Conservation (phyloP, 2,113 vertebrate genomes). For the Callocephalon fimbriatum region DNA sequence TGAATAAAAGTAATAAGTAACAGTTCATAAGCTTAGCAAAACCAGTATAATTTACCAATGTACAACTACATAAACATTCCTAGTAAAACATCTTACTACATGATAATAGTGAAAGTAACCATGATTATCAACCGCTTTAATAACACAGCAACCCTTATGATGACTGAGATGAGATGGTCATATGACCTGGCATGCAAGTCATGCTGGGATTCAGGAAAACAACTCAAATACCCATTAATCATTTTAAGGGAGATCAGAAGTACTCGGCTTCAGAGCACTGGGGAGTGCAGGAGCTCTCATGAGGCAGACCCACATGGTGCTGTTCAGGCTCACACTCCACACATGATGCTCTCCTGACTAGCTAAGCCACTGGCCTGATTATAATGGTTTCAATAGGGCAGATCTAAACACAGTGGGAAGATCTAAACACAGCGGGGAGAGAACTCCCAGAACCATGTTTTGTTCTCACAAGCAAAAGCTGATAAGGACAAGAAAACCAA, state of each 20-base stretch:
- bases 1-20: background rate
- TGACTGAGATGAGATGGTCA: background rate
- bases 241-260: background rate
- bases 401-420: background rate
- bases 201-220: background rate
- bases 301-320: background rate
- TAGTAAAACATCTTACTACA: background rate
- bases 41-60: background rate
- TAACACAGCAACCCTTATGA: background rate
- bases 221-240: background rate
- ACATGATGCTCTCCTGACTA: background rate
- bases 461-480: conserved; percentile 34
- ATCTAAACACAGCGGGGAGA: background rate
- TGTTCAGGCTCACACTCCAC: background rate
- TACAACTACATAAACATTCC: background rate
- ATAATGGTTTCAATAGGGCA: background rate
- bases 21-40: background rate
- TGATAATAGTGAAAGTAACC: background rate
- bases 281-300: background rate
- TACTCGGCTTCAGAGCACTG: background rate
- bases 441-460: conserved; percentile 62
- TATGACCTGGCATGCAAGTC: background rate
- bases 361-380: background rate
- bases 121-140: background rate
- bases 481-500: background rate